Evolutionary conservation across 2,113 vertebrate species (phyloP), one percentile per base, ranked within the genome.

Genomic region (Galbula dea): DNA sequence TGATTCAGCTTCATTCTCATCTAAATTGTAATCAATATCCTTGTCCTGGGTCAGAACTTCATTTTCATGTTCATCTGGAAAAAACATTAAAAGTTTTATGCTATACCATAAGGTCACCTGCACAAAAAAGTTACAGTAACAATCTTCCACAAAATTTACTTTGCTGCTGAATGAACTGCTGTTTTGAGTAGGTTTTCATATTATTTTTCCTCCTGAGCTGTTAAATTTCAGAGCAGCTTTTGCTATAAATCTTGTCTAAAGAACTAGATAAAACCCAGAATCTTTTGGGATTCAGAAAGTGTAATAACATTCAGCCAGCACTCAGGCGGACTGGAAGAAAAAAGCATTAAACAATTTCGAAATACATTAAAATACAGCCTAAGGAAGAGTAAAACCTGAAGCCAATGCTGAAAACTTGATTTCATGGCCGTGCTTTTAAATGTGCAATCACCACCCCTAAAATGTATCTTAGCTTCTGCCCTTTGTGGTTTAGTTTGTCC

Each of bases 1-100:
- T 62, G 98, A 98, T 87, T 99, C 99, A 3, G 98, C 99, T 91
- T 99, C 98, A 24, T 99, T 99, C 39, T 98, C 97, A 49, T 99
- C 98, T 37, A 98, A 97, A 39, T 98, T 98, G 78, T 99, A 99
- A 84, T 98, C 98, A 2, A 96, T 94, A 45, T 61, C 43, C 69
- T 98, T 98, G 34, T 98, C 96, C 45, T 98, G 97, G 66, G 97
- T 95, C 29, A 96, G 93, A 26, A 95, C 95, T 41, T 97, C 98
- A 14, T 9, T 71, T 59, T 86, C 84, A 41, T 67, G 74, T 63
- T 97, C 93, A 24, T 79, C 96, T 97, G 81, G 22, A 90, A 94
- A 65, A 84, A 85, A 2, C 30, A n/a, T 87, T 73, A 67, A 55
- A 78, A 12, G 16, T 41, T 95, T 71, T 68, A 72, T 48, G n/a